These are phyloP conservation scores for Coelogynopora nodosa DNA, from an alignment of 2,888 invertebrate species.

Conservation along the genomic window DNA sequence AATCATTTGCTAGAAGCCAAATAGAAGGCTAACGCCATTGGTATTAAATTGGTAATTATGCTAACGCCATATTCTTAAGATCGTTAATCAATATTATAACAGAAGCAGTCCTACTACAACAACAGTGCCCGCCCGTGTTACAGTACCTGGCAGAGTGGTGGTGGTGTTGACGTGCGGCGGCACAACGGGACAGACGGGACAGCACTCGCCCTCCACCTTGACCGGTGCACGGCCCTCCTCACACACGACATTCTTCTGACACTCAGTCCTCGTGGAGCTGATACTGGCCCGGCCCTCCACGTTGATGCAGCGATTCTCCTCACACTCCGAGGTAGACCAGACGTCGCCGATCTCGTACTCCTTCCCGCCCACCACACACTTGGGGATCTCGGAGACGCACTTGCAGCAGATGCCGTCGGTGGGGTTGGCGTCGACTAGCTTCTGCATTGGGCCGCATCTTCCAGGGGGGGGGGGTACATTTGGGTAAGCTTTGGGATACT, in stretches of 20 bases:
- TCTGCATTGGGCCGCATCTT: slow-evolving; percentile 32
- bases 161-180: not conserved
- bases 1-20: no score
- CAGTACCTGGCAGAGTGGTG: no score
- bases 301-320: not conserved
- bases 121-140: no score
- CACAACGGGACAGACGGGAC: not conserved
- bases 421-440: slow-evolving; percentile 22
- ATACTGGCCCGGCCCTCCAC: not conserved
- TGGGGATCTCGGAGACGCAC: not conserved
- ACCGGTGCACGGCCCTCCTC: not conserved
- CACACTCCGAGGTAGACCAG: not conserved
- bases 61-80: no score
- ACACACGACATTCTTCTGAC: not conserved
- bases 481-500: no score
- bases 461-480: no score
- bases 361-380: slow-evolving; percentile 16
- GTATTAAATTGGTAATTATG: no score
- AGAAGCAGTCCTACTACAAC: no score
- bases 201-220: slow-evolving; percentile 6
- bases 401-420: slow-evolving; percentile 34
- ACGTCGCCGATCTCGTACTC: slow-evolving; percentile 3
- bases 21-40: no score
- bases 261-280: not conserved
- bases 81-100: no score